These are phyloP conservation scores for Parotocinclus haroldoi DNA, from an alignment of 2,797 vertebrate genomes.

Conservation along the genomic window DNA sequence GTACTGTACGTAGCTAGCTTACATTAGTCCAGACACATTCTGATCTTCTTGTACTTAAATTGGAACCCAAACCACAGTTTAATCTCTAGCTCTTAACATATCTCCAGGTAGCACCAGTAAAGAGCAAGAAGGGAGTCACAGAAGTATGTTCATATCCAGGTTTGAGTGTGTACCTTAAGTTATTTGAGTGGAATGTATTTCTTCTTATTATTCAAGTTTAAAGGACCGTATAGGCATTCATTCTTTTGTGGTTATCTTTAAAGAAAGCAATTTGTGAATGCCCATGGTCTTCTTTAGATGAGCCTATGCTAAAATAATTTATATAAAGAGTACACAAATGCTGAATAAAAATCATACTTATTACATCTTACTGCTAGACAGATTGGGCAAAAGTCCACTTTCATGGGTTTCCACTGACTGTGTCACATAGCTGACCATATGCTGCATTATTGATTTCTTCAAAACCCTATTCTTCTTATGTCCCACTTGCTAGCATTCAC, in stretches of 20 bases:
- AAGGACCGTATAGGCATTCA: neutral
- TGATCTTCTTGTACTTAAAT: no score
- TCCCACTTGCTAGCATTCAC: neutral
- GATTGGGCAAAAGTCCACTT: constrained; percentile 32
- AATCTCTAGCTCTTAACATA: no score
- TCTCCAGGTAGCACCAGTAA: no score
- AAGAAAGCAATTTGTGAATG: neutral
- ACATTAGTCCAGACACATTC: no score
- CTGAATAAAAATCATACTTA: constrained; percentile 17
- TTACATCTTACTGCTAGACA: constrained; percentile 19
- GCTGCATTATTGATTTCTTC: constrained; percentile 26
- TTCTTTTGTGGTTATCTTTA: neutral
- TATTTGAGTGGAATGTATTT: constrained; percentile 9
- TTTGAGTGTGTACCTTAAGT: neutral
- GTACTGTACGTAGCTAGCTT: no score
- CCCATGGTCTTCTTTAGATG: no score
- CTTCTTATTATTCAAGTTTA: neutral
- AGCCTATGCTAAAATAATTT: constrained; percentile 1
- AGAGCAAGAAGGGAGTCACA: no score
- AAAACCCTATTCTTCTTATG: constrained; percentile 17
- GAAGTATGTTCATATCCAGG: no score
- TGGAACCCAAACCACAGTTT: no score
- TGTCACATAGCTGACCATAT: constrained; percentile 34
- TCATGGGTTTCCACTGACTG: constrained; percentile 26
- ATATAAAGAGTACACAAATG: constrained; percentile 15